A percentile compares a stretch with the other conserved stretches of the same genome.
Evolutionary conservation across 2,888 invertebrate genomes (phyloP).

Genomic region (Xestia xanthographa): DNA sequence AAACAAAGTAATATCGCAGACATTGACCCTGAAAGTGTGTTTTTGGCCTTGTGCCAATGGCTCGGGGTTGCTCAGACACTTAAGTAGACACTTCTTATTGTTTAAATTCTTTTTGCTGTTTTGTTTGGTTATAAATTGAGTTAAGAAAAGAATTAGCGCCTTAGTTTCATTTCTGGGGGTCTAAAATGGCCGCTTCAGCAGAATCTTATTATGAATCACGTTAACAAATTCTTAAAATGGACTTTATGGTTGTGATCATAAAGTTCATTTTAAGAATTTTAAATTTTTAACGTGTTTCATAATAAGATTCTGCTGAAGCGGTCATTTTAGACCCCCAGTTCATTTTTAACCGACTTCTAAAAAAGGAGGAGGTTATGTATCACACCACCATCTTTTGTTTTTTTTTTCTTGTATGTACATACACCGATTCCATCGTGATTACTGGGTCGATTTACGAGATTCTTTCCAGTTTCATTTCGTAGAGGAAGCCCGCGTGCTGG

Average conservation of each 20-base stretch:
- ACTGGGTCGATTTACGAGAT: not conserved
- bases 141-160: not conserved
- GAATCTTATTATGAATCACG: too few species aligned
- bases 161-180: not conserved
- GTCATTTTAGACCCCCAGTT: too few species aligned
- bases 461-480: not conserved
- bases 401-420: not conserved
- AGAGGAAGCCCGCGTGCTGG: not conserved
- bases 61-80: constrained; percentile 22
- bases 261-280: too few species aligned
- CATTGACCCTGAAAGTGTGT: constrained; percentile 62
- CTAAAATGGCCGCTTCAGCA: too few species aligned
- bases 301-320: too few species aligned
- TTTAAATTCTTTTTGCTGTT: constrained; percentile 41
- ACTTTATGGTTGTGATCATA: too few species aligned
- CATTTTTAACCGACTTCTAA: not conserved
- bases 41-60: constrained; percentile 57
- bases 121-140: constrained; percentile 13
- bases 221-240: too few species aligned
- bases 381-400: not conserved
- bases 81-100: constrained; percentile 37
- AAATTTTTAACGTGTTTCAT: too few species aligned
- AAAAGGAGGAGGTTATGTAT: not conserved
- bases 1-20: constrained; percentile 64
- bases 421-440: not conserved